Evolutionary conservation across 2,113 vertebrate genomes (phyloP).

Genomic region (Helogale parvula): DNA sequence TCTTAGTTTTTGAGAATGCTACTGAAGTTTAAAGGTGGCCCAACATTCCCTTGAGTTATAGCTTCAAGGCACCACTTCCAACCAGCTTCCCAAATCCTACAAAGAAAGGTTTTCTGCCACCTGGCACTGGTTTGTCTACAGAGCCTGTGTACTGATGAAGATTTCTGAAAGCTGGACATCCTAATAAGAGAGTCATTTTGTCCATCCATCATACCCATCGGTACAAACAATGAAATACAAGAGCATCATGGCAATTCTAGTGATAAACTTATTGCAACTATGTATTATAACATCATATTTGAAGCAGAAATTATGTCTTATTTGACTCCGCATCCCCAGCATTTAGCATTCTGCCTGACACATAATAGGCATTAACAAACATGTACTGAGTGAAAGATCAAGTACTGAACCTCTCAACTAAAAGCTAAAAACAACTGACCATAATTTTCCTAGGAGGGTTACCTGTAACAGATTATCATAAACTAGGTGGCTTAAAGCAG

Average conservation of each 20-base stretch:
- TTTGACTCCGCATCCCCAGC: neutral
- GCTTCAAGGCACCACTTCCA: neutral
- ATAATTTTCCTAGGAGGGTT: neutral
- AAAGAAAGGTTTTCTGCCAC: neutral
- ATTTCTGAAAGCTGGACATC: neutral
- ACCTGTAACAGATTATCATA: neutral
- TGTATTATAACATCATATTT: neutral
- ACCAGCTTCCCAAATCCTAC: neutral
- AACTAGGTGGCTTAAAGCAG: neutral
- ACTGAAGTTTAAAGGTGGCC: neutral
- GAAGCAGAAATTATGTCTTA: neutral
- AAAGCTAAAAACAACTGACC: neutral
- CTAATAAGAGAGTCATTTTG: neutral
- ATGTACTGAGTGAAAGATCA: neutral
- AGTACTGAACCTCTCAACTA: neutral
- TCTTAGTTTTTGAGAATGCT: neutral
- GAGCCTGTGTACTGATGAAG: neutral
- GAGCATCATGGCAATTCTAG: neutral
- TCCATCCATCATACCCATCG: neutral
- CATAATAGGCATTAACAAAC: neutral
- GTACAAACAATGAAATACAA: conserved; percentile 1
- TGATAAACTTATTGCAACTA: neutral
- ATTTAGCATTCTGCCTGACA: neutral
- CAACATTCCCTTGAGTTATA: neutral
- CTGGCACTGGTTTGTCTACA: neutral